Percentiles rank a stretch among this genome's conserved stretches.
These are phyloP conservation scores for Gastrophysa polygoni DNA, from an alignment of 2,888 invertebrate genomes.

Conservation along the genomic window DNA sequence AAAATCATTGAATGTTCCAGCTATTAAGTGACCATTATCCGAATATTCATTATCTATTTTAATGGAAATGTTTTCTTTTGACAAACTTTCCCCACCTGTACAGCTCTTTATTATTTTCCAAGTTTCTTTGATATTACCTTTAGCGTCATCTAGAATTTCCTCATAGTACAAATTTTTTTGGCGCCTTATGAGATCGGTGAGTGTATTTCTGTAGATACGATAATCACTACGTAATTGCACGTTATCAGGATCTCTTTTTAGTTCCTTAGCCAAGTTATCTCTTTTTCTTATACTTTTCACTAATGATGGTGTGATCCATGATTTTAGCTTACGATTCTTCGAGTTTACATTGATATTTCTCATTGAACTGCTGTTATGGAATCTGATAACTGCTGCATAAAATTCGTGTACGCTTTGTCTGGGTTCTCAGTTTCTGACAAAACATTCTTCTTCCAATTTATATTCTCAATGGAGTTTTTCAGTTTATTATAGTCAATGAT, in stretches of 20 bases:
- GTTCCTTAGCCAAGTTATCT: neutral
- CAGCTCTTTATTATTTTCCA: conserved; percentile 3
- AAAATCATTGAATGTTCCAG: neutral
- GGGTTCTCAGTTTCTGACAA: too few relatives aligned
- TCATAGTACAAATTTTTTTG: conserved; percentile 8
- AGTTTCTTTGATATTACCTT: neutral
- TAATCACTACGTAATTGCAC: neutral
- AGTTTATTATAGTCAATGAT: too few relatives aligned
- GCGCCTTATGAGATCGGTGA: conserved; percentile 1
- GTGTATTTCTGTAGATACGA: conserved; percentile 1
- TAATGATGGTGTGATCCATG: neutral
- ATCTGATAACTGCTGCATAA: too few relatives aligned
- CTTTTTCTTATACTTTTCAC: conserved; percentile 1
- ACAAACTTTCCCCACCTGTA: neutral
- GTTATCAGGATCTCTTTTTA: neutral
- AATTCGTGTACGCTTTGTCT: too few relatives aligned
- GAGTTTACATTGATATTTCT: neutral
- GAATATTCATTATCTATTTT: neutral
- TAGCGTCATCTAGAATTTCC: neutral
- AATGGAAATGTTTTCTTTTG: neutral
- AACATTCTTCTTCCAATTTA: too few relatives aligned
- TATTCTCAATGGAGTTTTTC: too few relatives aligned
- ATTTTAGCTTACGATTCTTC: neutral
- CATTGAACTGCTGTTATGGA: too few relatives aligned
- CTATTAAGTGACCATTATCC: neutral